Evolutionary conservation across 2,113 vertebrate species (phyloP).

Genomic region (Camelus bactrianus): DNA sequence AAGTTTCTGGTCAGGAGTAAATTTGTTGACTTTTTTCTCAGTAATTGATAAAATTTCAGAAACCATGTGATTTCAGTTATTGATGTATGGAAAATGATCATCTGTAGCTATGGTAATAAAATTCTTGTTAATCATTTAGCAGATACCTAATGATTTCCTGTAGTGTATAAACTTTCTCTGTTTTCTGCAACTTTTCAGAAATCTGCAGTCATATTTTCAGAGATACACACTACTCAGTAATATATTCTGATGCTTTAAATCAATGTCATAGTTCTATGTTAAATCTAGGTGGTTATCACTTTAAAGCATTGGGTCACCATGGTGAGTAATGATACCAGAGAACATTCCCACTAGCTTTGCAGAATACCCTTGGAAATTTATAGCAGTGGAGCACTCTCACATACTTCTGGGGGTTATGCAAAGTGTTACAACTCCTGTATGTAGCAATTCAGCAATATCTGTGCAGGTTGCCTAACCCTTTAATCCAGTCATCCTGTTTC

Average conservation of each 20-base stretch:
- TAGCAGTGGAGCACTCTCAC: not conserved
- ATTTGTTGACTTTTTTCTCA: not conserved
- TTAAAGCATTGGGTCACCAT: not conserved
- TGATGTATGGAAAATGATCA: not conserved
- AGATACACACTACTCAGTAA: not conserved
- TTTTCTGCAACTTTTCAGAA: not conserved
- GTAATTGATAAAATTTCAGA: not conserved
- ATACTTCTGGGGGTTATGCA: not conserved
- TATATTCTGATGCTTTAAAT: not conserved
- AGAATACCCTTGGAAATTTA: not conserved
- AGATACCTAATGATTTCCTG: not conserved
- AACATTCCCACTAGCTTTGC: not conserved
- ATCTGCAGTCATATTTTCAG: not conserved
- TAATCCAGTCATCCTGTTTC: not conserved
- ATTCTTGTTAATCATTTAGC: not conserved
- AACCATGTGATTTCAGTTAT: not conserved
- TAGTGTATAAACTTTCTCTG: not conserved
- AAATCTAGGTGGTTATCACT: not conserved
- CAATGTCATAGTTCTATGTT: not conserved
- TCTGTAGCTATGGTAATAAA: not conserved
- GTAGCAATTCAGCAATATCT: not conserved
- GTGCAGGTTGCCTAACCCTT: not conserved
- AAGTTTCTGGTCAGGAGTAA: not conserved
- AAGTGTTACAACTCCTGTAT: not conserved
- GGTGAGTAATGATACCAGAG: not conserved